These are phyloP conservation scores for Galemys pyrenaicus DNA, from an alignment of 2,113 vertebrate genomes.

Conservation along the genomic window DNA sequence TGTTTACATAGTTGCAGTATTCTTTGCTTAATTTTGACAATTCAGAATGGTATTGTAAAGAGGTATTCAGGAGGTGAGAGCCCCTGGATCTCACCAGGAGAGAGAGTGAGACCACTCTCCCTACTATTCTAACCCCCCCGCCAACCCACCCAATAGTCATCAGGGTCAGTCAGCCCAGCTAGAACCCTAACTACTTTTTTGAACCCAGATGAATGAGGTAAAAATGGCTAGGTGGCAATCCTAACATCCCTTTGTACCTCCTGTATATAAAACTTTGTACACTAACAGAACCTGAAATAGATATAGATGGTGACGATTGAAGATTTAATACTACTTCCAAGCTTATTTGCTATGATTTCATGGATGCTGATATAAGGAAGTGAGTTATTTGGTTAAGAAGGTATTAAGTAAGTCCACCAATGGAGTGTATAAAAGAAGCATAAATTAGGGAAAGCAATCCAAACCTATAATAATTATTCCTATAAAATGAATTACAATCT, in stretches of 20 bases:
- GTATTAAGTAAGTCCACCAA: background rate
- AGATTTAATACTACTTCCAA: background rate
- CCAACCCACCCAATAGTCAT: background rate
- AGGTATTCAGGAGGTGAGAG: background rate
- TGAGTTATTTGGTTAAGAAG: background rate
- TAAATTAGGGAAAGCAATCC: background rate
- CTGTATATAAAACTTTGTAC: background rate
- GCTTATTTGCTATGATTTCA: background rate
- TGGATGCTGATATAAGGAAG: background rate
- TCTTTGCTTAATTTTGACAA: conserved; percentile 2
- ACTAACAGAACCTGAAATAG: background rate
- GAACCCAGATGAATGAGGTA: background rate
- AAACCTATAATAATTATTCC: background rate
- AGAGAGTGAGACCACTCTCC: background rate
- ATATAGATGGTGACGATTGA: background rate
- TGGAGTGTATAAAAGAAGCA: background rate
- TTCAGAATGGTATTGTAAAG: background rate
- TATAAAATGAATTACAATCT: background rate
- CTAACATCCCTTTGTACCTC: background rate
- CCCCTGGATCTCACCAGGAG: background rate
- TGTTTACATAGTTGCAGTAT: background rate
- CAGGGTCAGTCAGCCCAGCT: background rate
- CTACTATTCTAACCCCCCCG: background rate
- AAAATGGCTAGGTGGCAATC: background rate
- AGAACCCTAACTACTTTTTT: background rate